Conservation (phyloP, 2,113 vertebrate genomes). For the Clinocottus analis region DNA sequence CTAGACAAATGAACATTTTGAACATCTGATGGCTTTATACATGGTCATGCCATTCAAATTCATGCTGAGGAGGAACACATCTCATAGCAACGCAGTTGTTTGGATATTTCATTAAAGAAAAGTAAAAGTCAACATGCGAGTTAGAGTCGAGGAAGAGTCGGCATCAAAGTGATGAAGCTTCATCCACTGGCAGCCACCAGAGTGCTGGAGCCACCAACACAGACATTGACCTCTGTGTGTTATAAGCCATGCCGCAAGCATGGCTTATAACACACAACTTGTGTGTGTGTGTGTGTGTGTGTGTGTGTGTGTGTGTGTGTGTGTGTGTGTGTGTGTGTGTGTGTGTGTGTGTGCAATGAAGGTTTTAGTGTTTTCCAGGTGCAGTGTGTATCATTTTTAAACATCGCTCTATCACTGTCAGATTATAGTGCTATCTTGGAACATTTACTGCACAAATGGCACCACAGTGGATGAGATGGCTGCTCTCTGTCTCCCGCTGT, state of each 20-base stretch:
- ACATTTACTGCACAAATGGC: conserved; percentile 33
- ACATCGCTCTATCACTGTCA: conserved; percentile 49
- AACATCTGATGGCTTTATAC: neutral
- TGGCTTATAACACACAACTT: neutral
- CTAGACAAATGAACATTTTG: neutral
- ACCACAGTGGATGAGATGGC: conserved; percentile 31
- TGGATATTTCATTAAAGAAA: neutral
- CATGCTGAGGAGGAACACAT: neutral
- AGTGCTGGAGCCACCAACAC: neutral
- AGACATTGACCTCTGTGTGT: neutral
- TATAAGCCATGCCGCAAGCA: no score
- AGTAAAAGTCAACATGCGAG: neutral
- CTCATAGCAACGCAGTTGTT: neutral
- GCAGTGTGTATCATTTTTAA: conserved; percentile 53
- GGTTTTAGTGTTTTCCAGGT: conserved; percentile 26
- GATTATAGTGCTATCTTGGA: conserved; percentile 30
- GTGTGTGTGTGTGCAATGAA: neutral
- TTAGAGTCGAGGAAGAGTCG: neutral
- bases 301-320: neutral
- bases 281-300: no score
- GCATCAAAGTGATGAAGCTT: neutral
- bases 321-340: neutral
- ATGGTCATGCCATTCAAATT: neutral
- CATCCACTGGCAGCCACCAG: neutral
- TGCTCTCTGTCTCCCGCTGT: conserved; percentile 11